Conservation (phyloP, 2,113 vertebrate genomes). For the Promerops cafer region DNA sequence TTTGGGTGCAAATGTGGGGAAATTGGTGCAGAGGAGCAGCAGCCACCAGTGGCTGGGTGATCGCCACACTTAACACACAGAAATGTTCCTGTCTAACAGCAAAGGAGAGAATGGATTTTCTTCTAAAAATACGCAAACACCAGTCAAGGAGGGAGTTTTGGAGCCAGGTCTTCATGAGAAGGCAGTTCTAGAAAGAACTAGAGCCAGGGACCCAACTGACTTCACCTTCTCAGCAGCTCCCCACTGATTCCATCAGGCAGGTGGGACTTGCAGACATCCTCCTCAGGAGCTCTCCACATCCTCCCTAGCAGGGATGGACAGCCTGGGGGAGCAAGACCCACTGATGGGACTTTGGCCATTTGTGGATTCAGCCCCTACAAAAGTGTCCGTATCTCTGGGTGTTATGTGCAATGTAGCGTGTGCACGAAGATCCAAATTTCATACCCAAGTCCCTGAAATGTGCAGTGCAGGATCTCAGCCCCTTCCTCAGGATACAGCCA, state of each 20-base stretch:
- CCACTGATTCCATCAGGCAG: not conserved
- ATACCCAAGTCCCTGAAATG: not conserved
- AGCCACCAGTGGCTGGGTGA: not conserved
- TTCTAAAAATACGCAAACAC: not conserved
- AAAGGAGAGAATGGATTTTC: not conserved
- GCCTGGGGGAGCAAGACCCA: not conserved
- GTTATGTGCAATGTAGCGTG: accelerated
- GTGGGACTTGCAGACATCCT: not conserved
- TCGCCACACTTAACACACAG: not conserved
- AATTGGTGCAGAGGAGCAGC: not conserved
- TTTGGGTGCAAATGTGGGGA: not conserved
- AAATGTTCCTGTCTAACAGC: not conserved
- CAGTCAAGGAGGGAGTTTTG: not conserved
- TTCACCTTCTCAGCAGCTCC: not conserved
- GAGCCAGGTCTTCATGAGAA: not conserved
- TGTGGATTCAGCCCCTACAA: not conserved
- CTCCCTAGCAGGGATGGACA: not conserved
- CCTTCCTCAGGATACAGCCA: not conserved
- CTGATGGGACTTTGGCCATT: not conserved
- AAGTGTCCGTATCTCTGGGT: accelerated
- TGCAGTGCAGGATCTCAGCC: not conserved
- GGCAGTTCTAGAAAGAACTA: not conserved
- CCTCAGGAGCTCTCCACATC: not conserved
- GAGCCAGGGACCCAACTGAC: not conserved
- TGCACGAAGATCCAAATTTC: not conserved